Base-by-base conservation (phyloP, 2,888 invertebrate genomes). In the Aleiodes alternator region DNA sequence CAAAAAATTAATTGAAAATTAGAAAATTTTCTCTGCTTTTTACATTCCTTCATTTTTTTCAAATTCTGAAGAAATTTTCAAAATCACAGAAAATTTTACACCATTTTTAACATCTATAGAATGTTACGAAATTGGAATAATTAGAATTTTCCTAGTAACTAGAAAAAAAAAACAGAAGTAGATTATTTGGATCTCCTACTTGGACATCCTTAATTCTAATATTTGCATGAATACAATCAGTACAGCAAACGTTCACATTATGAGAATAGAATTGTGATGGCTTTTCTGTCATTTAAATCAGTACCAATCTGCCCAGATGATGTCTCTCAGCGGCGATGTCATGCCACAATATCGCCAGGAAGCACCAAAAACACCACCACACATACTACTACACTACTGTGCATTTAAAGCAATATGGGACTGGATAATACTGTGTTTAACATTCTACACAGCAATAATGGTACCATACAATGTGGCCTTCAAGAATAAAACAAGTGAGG, bases 391-490 rank as follows among this genome's bases (percentile, higher is more conserved):
- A 86, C 99, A 99, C 92, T 99, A 99, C 93, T 99, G 98, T 93
- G 97, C 98, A 88, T 99, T 99, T 93, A 97, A 99, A 93, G 96
- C 97, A 87, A 97, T 97, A 90, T 99, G 98, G 98, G 98, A 99
- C 93, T 99, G 99, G 99, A 97, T 99, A 91, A 99, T 99, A 90
- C 94, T 99, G 86, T 97, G 98, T 92, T 94, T 99, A 90, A 99
- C 99, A 86, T 99, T 99, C 93, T 99, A 99, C 93, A 99, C 99
- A 85, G 99, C 98, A 89, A 97, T 98, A 90, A 94, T 94, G 97
- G 98, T 99, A 88, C 99, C 99, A 84, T 99, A 98, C 93, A 99
- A 99, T 92, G 98, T 99, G 89, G 98, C 99, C 90, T 99, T 99
- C 93, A 98, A 98, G 92, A 98, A 98, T 92, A 99, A 99, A 92